phyloP scores from a whole-genome alignment of 2,113 vertebrate genomes.

The Donacobius atricapilla region DNA sequence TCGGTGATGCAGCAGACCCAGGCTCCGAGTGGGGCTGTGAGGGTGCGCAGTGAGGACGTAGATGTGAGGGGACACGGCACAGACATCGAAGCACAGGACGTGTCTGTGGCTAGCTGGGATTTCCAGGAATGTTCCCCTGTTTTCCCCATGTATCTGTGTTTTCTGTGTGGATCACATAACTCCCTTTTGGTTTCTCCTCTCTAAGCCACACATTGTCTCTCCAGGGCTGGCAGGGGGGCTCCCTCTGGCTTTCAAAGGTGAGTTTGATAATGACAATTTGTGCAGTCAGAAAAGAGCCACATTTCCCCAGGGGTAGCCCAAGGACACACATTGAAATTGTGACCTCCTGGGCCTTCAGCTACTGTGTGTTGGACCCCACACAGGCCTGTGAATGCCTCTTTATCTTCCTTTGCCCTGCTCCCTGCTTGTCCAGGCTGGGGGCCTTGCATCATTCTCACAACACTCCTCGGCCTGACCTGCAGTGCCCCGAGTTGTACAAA shows the following conservation, averaged over 20 bases:
- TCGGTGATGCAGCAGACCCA: background rate
- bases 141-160: background rate
- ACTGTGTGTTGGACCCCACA: background rate
- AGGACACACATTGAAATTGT: background rate
- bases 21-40: too few species aligned
- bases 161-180: background rate
- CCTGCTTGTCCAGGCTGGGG: background rate
- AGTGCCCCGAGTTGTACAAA: slow-evolving; percentile 21
- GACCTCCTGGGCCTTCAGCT: background rate
- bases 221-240: background rate
- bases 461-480: slow-evolving; percentile 25
- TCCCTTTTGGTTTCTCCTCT: background rate
- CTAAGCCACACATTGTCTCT: background rate
- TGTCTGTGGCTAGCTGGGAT: background rate
- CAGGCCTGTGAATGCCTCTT: slow-evolving; percentile 42
- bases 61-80: background rate
- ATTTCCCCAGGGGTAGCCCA: background rate
- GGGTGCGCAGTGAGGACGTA: background rate
- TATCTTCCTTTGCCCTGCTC: background rate
- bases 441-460: slow-evolving; percentile 29
- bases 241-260: background rate
- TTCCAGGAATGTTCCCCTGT: background rate
- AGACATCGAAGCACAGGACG: accelerated
- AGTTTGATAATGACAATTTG: background rate
- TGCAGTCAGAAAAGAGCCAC: background rate